A percentile compares a stretch with the other conserved stretches of the same genome.
Conservation (phyloP, 2,113 vertebrate species). For the Salminus brasiliensis region DNA sequence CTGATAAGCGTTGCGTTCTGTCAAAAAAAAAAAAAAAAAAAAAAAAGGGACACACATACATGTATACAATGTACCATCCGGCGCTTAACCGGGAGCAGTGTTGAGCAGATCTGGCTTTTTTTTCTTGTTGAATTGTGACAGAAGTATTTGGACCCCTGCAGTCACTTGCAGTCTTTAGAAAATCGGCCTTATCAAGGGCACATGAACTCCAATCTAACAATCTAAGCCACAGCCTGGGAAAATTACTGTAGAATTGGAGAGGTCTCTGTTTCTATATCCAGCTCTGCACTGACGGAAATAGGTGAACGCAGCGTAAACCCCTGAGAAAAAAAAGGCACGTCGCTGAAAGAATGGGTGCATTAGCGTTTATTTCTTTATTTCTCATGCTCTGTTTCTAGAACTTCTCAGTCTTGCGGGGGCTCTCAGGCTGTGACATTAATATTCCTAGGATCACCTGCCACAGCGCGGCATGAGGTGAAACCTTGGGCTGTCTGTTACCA, state of each 20-base stretch:
- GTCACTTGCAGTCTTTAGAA: neutral
- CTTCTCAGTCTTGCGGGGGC: neutral
- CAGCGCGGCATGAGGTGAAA: neutral
- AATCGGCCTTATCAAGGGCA: neutral
- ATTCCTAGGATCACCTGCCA: conserved; percentile 25
- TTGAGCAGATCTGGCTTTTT: neutral
- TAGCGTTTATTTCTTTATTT: too few species aligned
- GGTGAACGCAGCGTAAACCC: conserved; percentile 4
- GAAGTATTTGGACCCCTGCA: neutral
- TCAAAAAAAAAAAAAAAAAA: neutral
- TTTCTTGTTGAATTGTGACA: neutral
- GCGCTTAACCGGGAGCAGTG: conserved; percentile 19
- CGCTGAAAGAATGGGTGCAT: neutral
- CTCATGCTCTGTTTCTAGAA: neutral
- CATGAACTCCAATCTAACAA: conserved; percentile 3
- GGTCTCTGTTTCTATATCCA: conserved; percentile 24
- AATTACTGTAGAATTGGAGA: conserved; percentile 23
- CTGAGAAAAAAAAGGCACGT: neutral
- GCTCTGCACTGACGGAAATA: neutral
- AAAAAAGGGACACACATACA: neutral
- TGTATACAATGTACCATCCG: neutral
- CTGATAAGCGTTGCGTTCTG: conserved; percentile 31
- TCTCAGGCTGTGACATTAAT: neutral
- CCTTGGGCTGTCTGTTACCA: conserved; percentile 30
- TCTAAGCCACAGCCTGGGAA: conserved; percentile 19